Evolutionary conservation across 2,888 invertebrate species (phyloP), one percentile per base, ranked within the genome.

Genomic region (Eupsilia transversa): DNA sequence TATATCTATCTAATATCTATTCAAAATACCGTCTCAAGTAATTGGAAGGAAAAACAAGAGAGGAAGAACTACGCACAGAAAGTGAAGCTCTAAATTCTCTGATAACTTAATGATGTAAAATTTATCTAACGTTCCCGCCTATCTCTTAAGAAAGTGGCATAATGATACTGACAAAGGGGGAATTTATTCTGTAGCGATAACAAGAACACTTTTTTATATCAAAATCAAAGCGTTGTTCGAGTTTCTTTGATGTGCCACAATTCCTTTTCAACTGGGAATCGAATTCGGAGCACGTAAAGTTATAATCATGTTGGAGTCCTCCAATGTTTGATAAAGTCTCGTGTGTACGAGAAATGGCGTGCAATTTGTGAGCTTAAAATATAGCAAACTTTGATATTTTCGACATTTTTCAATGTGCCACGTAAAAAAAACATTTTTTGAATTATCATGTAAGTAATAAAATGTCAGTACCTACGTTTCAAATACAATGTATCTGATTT

Each of bases 301-400:
- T 95, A 95, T 96, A 96, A 96, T 95, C 95, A 95, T 95, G 95
- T 95, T 95, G 93, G 90, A 94, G 92, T 94, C 92, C 91, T 93
- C 93, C 94, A 93, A 94, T 95, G 95, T 95, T 95, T 95, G 95
- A 94, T 94, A 95, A 94, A 94, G 94, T 94, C 93, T 90, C 90
- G 74, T 82, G 75, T 89, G 89, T 88, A 91, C 90, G 94, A 95
- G 93, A 94, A 94, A 95, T 94, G 93, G 91, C 91, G 89, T 87
- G 89, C 93, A 90, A 92, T 93, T 92, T 92, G 87, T 87, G 88
- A 87, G 87, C 86, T 86, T 86, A 91, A 90, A 89, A 92, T 91
- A 89, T 88, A 87, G 60, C 57, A 85, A 87, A 83, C 78, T 86
- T 74, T 66, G 65, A 71, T 52, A 74, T 80, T 80, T 77, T 71